These are phyloP conservation scores for Portevinia maculata DNA, from an alignment of 2,888 invertebrate species.

Conservation along the genomic window DNA sequence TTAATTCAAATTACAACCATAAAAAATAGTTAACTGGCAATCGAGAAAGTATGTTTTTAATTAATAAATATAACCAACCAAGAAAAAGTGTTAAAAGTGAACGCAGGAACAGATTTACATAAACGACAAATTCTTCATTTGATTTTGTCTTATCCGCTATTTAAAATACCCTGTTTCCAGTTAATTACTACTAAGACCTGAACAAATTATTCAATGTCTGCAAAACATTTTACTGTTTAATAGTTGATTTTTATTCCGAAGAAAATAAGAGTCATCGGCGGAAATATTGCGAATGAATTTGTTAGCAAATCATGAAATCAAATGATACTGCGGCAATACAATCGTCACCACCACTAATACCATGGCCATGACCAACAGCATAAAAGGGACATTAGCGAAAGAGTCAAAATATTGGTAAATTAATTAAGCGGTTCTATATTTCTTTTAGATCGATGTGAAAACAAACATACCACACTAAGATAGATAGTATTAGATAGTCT, in stretches of 20 bases:
- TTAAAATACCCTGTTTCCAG: not conserved
- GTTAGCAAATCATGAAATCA: slow-evolving; percentile 7
- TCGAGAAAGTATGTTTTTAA: slow-evolving; percentile 25
- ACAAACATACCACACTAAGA: slow-evolving; percentile 1
- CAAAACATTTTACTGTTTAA: slow-evolving; percentile 4
- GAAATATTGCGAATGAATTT: slow-evolving; percentile 43
- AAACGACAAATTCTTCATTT: not conserved
- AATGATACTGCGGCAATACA: not conserved
- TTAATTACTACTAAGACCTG: not conserved
- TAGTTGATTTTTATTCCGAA: slow-evolving; percentile 14
- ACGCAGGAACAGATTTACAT: not conserved
- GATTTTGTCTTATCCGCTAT: not conserved
- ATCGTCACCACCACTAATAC: not conserved
- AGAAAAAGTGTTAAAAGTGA: slow-evolving; percentile 12
- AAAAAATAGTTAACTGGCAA: slow-evolving; percentile 36
- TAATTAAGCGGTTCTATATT: slow-evolving; percentile 15
- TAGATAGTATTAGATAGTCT: slow-evolving; percentile 9
- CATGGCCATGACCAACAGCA: slow-evolving; percentile 12
- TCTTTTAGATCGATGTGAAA: slow-evolving; percentile 24
- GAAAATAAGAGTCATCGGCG: slow-evolving; percentile 27
- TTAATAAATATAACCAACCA: not conserved
- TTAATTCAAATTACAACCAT: slow-evolving; percentile 29
- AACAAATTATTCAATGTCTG: slow-evolving; percentile 23
- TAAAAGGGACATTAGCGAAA: slow-evolving; percentile 39
- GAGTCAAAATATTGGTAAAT: slow-evolving; percentile 21